Base-by-base conservation (phyloP, 2,797 vertebrate species). In the Scomberomorus guttatus region DNA sequence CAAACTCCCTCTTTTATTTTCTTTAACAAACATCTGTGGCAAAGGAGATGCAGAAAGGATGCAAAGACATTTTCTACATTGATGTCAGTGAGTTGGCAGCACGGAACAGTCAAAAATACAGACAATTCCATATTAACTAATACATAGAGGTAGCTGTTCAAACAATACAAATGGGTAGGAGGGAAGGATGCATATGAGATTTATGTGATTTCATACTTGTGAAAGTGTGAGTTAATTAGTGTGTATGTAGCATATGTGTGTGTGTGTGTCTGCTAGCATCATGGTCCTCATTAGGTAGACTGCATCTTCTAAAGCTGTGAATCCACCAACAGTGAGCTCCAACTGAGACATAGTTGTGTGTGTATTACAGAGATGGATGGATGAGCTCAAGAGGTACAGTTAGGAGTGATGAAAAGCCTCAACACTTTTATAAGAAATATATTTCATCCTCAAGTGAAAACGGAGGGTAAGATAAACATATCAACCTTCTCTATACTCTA, bases 201-300 rank as follows among this genome's bases (percentile, higher is more conserved):
- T 77, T 65, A 73, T 29, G 27, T 29, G 27, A 29, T 29, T 29
- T 29, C n/a, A 57, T 6, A 55, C 29, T 64, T 15, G 8, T 71
- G 24, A 60, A 54, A n/a, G 22, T 70, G 57, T 63, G 18, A 51
- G 51, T 62, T 56, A 62, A 37, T 37, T 37, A 37, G 24, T 5
- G 12, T 61, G 62, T 13, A 34, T 34, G 59, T 50, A 20, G 24
- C 0, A 1, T 44, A 34, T 42, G 20, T 68, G 32, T 10, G 37
- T 20, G 15, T 27, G 15, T 59, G 25, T 56, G 80, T 83, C 75
- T 87, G 32, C 12, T 18, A 22, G 55, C 44, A 85, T 86, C 68
- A 79, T 22, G 29, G 82, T 85, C 87, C 73, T 86, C 87, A 87
- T 88, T 87, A 88, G 24, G 15, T 55, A 75, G 61, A 70, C 63